Evolutionary conservation across 2,113 vertebrate genomes (phyloP).

Genomic region (Proteles cristata): DNA sequence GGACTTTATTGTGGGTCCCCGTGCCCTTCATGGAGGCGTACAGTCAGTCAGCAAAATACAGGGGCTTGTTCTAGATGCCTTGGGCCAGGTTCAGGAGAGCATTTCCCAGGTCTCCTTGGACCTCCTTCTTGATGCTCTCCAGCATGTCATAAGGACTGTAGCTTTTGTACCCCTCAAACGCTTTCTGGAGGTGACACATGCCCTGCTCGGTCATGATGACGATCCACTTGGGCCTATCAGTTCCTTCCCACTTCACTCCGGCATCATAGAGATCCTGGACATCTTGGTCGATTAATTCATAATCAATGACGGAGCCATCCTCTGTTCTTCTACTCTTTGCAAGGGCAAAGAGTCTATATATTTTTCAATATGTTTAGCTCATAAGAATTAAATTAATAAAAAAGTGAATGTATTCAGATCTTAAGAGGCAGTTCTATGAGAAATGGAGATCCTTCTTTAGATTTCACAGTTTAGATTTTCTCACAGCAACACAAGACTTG

Average conservation of each 20-base stretch:
- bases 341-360: background rate
- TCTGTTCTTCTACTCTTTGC: too few relatives aligned
- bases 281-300: too few relatives aligned
- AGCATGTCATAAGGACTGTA: too few relatives aligned
- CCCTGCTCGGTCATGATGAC: too few relatives aligned
- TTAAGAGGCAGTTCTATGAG: background rate
- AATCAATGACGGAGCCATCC: too few relatives aligned
- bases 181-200: too few relatives aligned
- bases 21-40: conserved; percentile 98
- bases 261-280: too few relatives aligned
- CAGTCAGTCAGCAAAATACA: conserved; percentile 94
- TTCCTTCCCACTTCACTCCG: too few relatives aligned
- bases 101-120: too few relatives aligned
- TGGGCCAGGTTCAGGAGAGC: conserved; percentile 83
- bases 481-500: background rate
- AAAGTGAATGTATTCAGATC: background rate
- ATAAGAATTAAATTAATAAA: background rate
- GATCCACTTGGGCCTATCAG: too few relatives aligned
- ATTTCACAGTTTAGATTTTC: background rate
- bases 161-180: too few relatives aligned
- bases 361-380: background rate
- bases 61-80: conserved; percentile 97
- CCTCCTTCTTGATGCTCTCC: too few relatives aligned
- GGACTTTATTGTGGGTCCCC: conserved; percentile 94
- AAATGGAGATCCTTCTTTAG: background rate